phyloP scores from a whole-genome alignment of 2,888 invertebrate species.

The Caenorhabditis zanzibari region DNA sequence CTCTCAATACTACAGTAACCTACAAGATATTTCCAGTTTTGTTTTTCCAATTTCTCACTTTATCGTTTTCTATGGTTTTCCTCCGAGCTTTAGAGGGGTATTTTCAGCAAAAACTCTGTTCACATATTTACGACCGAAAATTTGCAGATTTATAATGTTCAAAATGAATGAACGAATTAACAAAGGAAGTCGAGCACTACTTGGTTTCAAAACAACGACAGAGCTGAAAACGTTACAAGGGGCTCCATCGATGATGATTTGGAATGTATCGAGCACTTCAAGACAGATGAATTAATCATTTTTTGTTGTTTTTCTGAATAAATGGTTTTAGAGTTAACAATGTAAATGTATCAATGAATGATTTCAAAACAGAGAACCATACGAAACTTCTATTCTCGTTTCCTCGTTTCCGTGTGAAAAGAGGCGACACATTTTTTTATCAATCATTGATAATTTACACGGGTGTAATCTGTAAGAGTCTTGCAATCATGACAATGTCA shows the following conservation, averaged over 20 bases:
- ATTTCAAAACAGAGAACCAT: not conserved
- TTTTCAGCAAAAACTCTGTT: too few species aligned
- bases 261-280: slow-evolving; percentile 43
- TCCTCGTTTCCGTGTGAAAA: slow-evolving; percentile 11
- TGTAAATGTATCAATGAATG: not conserved
- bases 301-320: not conserved
- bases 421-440: slow-evolving; percentile 7
- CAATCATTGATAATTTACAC: slow-evolving; percentile 51
- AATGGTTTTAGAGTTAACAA: not conserved
- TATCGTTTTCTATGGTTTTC: slow-evolving; percentile 59
- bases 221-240: slow-evolving; percentile 30
- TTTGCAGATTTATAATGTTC: slow-evolving; percentile 49
- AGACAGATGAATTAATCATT: slow-evolving; percentile 25
- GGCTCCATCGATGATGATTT: slow-evolving; percentile 37
- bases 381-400: not conserved
- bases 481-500: slow-evolving; percentile 15
- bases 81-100: slow-evolving; percentile 50
- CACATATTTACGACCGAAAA: not conserved
- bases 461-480: slow-evolving; percentile 38
- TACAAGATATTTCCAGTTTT: slow-evolving; percentile 41
- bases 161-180: slow-evolving; percentile 45
- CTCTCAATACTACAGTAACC: slow-evolving; percentile 50
- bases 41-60: slow-evolving; percentile 51
- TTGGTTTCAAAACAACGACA: slow-evolving; percentile 6
- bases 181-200: slow-evolving; percentile 16